Evolutionary conservation across 2,797 vertebrate genomes (phyloP).

Genomic region (Macroramphosus scolopax): DNA sequence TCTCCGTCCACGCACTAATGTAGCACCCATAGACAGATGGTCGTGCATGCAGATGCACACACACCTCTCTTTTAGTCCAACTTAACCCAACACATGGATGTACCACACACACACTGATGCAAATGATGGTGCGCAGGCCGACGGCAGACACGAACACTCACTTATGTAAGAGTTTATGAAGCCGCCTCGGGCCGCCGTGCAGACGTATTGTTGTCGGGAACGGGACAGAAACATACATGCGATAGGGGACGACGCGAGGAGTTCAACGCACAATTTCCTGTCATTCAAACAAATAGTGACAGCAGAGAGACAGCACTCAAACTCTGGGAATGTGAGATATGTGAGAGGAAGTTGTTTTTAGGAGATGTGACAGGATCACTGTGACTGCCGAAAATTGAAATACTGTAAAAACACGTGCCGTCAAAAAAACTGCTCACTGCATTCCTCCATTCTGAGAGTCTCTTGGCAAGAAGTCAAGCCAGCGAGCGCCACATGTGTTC

Average conservation of each 20-base stretch:
- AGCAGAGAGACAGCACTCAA: too few relatives aligned
- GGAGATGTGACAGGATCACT: too few relatives aligned
- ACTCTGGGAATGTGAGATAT: conserved; percentile 57
- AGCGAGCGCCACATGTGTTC: conserved; percentile 15
- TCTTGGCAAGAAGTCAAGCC: conserved; percentile 12
- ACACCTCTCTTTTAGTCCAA: conserved; percentile 15
- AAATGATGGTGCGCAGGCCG: conserved; percentile 21
- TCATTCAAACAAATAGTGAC: conserved; percentile 42
- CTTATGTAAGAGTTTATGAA: conserved; percentile 62
- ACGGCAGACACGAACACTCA: conserved; percentile 16
- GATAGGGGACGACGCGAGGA: conserved; percentile 20
- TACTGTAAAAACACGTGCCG: conserved; percentile 37
- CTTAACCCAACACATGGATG: conserved; percentile 24
- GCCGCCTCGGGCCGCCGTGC: conserved; percentile 40
- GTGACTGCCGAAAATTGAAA: too few relatives aligned
- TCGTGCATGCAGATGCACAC: conserved; percentile 2
- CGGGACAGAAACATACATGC: conserved; percentile 36
- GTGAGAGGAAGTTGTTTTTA: conserved; percentile 50
- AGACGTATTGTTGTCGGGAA: conserved; percentile 31
- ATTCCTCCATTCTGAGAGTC: conserved; percentile 34
- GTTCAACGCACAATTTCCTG: too few relatives aligned
- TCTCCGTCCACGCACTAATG: conserved; percentile 21
- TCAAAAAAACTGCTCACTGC: conserved; percentile 48
- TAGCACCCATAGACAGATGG: conserved; percentile 31
- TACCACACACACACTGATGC: conserved; percentile 27